phyloP scores from a whole-genome alignment of 1,140 invertebrate species.

The Bombyx mandarina region DNA sequence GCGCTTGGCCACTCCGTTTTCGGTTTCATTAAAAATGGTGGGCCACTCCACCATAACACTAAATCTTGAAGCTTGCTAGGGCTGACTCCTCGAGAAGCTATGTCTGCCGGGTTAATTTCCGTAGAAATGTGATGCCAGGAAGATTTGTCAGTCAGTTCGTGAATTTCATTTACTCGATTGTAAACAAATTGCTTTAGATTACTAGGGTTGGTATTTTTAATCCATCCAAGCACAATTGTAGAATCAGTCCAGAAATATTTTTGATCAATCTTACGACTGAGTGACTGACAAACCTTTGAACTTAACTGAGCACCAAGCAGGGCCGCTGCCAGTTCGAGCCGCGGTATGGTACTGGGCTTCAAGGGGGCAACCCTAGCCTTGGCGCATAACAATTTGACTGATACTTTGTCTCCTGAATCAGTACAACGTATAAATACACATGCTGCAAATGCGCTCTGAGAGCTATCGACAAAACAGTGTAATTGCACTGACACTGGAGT shows the following conservation, averaged over 20 bases:
- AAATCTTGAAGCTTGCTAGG: background rate
- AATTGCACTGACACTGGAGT: background rate
- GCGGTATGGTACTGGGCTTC: conserved; percentile 14
- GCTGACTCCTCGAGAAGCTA: background rate
- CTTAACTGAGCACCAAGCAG: conserved; percentile 10
- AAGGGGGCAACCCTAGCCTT: conserved; percentile 6
- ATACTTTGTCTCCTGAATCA: background rate
- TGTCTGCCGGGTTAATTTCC: background rate
- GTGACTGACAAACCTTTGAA: conserved; percentile 1
- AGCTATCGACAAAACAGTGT: conserved; percentile 4
- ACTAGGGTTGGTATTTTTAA: conserved; percentile 7
- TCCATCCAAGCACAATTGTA: conserved; percentile 17
- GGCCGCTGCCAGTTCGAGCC: conserved; percentile 13
- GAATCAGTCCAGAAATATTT: conserved; percentile 17
- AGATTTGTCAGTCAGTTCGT: conserved; percentile 9
- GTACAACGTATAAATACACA: conserved; percentile 3
- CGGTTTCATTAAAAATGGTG: background rate
- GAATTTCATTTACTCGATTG: conserved; percentile 17
- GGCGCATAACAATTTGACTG: conserved; percentile 4
- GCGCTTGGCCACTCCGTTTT: background rate
- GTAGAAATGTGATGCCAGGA: conserved; percentile 3
- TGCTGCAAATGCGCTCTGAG: conserved; percentile 2
- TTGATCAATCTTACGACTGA: background rate
- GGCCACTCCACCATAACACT: background rate
- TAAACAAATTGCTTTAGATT: conserved; percentile 15